A percentile compares a stretch with the other conserved stretches of the same genome.
Evolutionary conservation across 2,113 vertebrate species (phyloP).

Genomic region (Phrynosoma platyrhinos): DNA sequence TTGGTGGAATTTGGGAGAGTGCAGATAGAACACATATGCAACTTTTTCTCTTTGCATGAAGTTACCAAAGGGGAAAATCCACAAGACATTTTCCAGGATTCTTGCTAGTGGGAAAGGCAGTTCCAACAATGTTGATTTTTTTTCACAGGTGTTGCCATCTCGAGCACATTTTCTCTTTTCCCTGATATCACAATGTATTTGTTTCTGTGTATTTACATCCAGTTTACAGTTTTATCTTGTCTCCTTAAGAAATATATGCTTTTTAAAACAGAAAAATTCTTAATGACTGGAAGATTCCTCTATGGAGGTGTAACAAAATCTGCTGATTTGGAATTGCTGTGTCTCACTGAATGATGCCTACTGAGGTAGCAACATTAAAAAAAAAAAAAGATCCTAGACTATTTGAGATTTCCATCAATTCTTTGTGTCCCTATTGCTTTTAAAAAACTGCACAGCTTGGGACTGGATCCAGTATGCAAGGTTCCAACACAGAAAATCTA

Average conservation of each 20-base stretch:
- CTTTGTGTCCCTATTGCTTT: background rate
- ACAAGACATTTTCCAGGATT: background rate
- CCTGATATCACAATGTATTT: background rate
- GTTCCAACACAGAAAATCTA: conserved; percentile 20
- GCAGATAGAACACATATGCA: background rate
- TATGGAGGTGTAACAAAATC: background rate
- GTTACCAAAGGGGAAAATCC: background rate
- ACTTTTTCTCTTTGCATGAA: background rate
- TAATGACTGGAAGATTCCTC: background rate
- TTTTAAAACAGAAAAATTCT: background rate
- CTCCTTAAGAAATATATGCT: background rate
- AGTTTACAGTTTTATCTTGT: background rate
- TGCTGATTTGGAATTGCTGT: background rate
- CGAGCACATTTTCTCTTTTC: background rate
- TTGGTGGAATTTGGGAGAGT: background rate
- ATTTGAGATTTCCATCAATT: background rate
- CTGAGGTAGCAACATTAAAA: background rate
- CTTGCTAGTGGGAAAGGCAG: background rate
- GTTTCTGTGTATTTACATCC: background rate
- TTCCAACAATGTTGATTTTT: background rate
- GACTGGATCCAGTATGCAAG: background rate
- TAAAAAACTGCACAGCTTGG: background rate
- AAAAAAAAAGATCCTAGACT: background rate
- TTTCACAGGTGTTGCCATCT: background rate
- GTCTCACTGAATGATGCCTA: background rate